phyloP scores from a whole-genome alignment of 2,113 vertebrate species.

The Anseranas semipalmata region DNA sequence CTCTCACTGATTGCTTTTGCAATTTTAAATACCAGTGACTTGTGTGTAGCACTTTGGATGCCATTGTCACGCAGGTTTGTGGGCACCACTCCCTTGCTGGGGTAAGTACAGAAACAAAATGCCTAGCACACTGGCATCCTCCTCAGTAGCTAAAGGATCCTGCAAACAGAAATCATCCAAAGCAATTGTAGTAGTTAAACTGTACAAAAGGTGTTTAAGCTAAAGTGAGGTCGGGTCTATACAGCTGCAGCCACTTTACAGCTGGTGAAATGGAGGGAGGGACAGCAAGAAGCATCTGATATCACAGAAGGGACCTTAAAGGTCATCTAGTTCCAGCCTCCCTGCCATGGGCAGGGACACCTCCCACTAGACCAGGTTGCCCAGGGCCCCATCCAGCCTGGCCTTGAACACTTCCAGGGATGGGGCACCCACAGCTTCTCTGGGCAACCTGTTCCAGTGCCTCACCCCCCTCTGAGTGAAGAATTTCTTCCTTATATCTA shows the following conservation, averaged over 20 bases:
- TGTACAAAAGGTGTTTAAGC: background rate
- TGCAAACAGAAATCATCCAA: background rate
- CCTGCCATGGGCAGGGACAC: too few species aligned
- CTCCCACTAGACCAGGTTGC: too few species aligned
- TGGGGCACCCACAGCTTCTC: too few species aligned
- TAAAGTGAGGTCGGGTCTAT: background rate
- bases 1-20: background rate
- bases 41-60: background rate
- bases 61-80: background rate
- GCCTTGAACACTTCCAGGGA: too few species aligned
- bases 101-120: background rate
- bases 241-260: background rate
- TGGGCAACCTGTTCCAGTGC: too few species aligned
- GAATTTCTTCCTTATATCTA: too few species aligned
- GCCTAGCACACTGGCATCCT: background rate
- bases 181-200: background rate
- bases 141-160: background rate
- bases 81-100: background rate
- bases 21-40: background rate
- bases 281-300: background rate
- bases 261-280: background rate
- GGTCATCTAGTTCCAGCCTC: too few species aligned
- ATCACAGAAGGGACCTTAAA: too few species aligned
- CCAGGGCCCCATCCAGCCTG: too few species aligned
- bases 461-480: too few species aligned